A percentile compares a stretch with the other conserved stretches of the same genome.
Evolutionary conservation across 2,888 invertebrate genomes (phyloP).

Genomic region (Euplexia lucipara): DNA sequence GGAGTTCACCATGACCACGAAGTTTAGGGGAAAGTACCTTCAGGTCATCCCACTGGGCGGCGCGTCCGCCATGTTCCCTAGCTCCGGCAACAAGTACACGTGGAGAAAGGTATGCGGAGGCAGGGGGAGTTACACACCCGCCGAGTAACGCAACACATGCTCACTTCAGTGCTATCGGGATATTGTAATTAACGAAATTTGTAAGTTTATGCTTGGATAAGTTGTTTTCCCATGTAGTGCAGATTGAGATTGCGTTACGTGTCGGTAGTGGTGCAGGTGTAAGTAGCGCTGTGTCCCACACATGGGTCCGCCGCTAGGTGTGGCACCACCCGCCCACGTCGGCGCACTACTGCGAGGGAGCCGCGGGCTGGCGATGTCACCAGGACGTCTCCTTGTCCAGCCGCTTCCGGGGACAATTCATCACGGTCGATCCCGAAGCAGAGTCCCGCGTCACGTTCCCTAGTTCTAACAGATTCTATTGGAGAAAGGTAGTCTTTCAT

Average conservation of each 20-base stretch:
- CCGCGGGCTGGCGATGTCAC: constrained; percentile 94
- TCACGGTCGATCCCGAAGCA: constrained; percentile 93
- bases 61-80: constrained; percentile 93
- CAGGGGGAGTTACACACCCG: constrained; percentile 3
- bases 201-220: background rate
- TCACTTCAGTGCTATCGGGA: background rate
- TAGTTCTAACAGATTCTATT: constrained; percentile 94
- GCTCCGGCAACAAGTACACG: constrained; percentile 96
- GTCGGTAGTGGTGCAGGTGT: constrained; percentile 5
- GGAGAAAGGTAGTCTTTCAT: constrained; percentile 93
- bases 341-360: constrained; percentile 96
- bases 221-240: background rate
- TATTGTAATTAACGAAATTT: background rate
- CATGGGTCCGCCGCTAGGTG: constrained; percentile 86
- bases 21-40: constrained; percentile 99
- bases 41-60: constrained; percentile 95
- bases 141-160: constrained; percentile 3
- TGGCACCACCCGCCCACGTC: constrained; percentile 93
- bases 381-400: constrained; percentile 98
- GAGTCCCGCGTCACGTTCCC: constrained; percentile 91
- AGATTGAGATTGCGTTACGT: constrained; percentile 15
- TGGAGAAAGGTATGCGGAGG: constrained; percentile 95
- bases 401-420: constrained; percentile 98
- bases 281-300: constrained; percentile 5
- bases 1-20: constrained; percentile 99